phyloP scores from a whole-genome alignment of 2,888 invertebrate genomes.

The Mythimna albipuncta region DNA sequence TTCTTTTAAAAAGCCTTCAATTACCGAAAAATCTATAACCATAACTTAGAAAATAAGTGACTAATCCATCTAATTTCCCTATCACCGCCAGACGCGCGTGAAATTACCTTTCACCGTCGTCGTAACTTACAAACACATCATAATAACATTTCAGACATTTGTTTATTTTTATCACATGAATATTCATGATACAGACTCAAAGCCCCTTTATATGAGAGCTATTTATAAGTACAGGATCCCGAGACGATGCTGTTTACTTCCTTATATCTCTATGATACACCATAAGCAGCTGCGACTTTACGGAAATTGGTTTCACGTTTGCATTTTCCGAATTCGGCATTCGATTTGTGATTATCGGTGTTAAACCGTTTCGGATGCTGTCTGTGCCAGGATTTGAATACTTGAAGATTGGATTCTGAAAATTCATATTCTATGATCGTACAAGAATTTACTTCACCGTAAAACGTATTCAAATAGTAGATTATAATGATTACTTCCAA shows the following conservation, averaged over 20 bases:
- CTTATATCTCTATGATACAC: slow-evolving; percentile 42
- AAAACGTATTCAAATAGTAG: neutral
- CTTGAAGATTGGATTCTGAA: slow-evolving; percentile 5
- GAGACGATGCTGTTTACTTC: slow-evolving; percentile 36
- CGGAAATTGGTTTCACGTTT: slow-evolving; percentile 65
- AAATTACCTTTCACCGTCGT: slow-evolving; percentile 56
- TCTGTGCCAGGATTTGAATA: slow-evolving; percentile 2
- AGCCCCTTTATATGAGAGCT: slow-evolving; percentile 42
- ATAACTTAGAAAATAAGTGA: slow-evolving; percentile 29
- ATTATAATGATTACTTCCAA: neutral
- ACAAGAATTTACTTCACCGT: too few relatives aligned
- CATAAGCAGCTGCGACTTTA: slow-evolving; percentile 52
- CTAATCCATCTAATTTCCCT: slow-evolving; percentile 50
- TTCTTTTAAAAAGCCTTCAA: neutral
- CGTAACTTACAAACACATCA: slow-evolving; percentile 44
- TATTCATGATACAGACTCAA: slow-evolving; percentile 52
- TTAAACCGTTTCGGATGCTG: slow-evolving; percentile 20
- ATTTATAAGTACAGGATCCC: slow-evolving; percentile 41
- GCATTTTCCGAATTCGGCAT: slow-evolving; percentile 53
- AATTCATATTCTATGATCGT: neutral
- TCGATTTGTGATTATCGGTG: slow-evolving; percentile 38
- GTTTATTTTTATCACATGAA: slow-evolving; percentile 59
- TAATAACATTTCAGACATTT: slow-evolving; percentile 48
- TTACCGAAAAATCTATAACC: slow-evolving; percentile 22
- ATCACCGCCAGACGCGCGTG: slow-evolving; percentile 44